These are phyloP conservation scores for Coregonus ussuriensis DNA, from an alignment of 2,797 vertebrate species.

Conservation along the genomic window DNA sequence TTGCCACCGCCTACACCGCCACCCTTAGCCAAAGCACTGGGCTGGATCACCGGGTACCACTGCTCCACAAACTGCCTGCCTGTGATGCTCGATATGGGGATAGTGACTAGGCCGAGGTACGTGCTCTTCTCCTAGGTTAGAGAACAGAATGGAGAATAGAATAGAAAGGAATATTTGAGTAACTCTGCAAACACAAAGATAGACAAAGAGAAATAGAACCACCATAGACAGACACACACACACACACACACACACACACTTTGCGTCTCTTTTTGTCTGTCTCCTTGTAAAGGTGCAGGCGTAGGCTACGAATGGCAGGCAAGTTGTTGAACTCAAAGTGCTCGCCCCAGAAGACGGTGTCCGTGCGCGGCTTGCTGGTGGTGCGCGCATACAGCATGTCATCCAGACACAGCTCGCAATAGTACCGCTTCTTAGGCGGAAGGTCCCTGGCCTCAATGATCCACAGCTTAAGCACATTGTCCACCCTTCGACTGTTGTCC, in stretches of 20 bases:
- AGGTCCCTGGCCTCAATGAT: conserved; percentile 96
- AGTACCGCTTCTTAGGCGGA: conserved; percentile 95
- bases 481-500: conserved; percentile 96
- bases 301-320: conserved; percentile 91
- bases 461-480: conserved; percentile 96
- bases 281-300: conserved; percentile 96
- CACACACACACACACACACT: conserved; percentile 61
- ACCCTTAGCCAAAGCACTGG: conserved; percentile 80
- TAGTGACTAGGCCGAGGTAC: conserved; percentile 94
- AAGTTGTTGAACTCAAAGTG: conserved; percentile 98
- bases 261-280: conserved; percentile 95
- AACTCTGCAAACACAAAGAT: neutral
- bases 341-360: conserved; percentile 98
- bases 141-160: conserved; percentile 15
- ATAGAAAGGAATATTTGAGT: neutral
- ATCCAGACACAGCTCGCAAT: conserved; percentile 96
- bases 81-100: conserved; percentile 94
- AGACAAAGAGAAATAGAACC: neutral
- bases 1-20: conserved; percentile 83
- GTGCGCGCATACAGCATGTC: conserved; percentile 97
- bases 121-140: conserved; percentile 88
- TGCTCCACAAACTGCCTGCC: conserved; percentile 96
- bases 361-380: conserved; percentile 94
- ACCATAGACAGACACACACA: neutral
- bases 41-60: conserved; percentile 96